Evolutionary conservation across 1,140 invertebrate species (phyloP).

Genomic region (Octopus bimaculoides): DNA sequence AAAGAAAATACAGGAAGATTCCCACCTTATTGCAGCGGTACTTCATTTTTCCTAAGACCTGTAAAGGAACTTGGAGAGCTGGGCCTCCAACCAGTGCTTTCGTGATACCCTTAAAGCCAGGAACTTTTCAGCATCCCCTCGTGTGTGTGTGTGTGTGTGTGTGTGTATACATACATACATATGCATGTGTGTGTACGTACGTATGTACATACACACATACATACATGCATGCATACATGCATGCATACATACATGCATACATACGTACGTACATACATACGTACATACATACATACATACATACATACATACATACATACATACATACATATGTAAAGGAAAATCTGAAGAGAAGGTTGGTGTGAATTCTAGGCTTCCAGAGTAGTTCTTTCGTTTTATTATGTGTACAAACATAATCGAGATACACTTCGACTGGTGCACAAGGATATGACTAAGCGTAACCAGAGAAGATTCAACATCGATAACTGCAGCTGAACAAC

Average conservation of each 20-base stretch:
- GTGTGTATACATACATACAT: neutral
- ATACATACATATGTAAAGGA: neutral
- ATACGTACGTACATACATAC: neutral
- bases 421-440: neutral
- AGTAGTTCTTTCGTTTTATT: neutral
- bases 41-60: neutral
- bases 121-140: neutral
- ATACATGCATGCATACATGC: neutral
- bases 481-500: neutral
- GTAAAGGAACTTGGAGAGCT: neutral
- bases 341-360: neutral
- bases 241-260: no score
- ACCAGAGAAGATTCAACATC: neutral
- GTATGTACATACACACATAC: neutral
- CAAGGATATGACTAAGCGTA: neutral
- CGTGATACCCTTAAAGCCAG: neutral
- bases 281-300: neutral
- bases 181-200: neutral
- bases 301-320: neutral
- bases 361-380: slow-evolving; percentile 22
- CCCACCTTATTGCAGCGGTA: neutral
- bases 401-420: neutral
- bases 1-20: neutral
- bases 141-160: neutral
- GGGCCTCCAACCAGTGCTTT: neutral